phyloP scores from a whole-genome alignment of 2,888 invertebrate genomes.

The Formica aserva region DNA sequence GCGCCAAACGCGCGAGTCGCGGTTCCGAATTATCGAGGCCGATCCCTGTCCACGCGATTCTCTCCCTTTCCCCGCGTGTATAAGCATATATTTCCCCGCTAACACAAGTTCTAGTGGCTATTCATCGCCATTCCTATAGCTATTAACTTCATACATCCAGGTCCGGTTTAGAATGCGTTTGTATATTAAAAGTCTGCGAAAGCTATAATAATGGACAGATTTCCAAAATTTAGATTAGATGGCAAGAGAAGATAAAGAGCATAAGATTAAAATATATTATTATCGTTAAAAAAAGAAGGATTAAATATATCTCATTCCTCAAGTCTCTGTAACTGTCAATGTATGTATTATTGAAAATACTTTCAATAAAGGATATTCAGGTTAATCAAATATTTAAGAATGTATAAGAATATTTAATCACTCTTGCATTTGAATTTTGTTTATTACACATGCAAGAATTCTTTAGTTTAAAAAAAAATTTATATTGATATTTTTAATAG shows the following conservation, averaged over 20 bases:
- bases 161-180: not conserved
- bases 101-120: not conserved
- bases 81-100: not conserved
- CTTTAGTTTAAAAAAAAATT: not conserved
- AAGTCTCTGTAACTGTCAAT: too few relatives aligned
- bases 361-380: not conserved
- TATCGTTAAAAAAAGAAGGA: not conserved
- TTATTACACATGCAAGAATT: not conserved
- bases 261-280: not conserved
- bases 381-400: not conserved
- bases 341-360: not conserved
- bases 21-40: slow-evolving; percentile 7
- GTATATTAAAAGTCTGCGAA: not conserved
- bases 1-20: slow-evolving; percentile 45
- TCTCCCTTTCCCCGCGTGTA: not conserved
- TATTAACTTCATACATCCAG: slow-evolving; percentile 11
- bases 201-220: not conserved
- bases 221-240: not conserved
- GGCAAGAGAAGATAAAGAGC: too few relatives aligned
- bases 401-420: not conserved
- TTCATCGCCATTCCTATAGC: not conserved
- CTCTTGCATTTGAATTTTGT: not conserved
- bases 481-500: not conserved
- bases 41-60: slow-evolving; percentile 2
- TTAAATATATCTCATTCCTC: too few relatives aligned